Evolutionary conservation across 2,888 invertebrate genomes (phyloP).

Genomic region (Ophion obscuratus): DNA sequence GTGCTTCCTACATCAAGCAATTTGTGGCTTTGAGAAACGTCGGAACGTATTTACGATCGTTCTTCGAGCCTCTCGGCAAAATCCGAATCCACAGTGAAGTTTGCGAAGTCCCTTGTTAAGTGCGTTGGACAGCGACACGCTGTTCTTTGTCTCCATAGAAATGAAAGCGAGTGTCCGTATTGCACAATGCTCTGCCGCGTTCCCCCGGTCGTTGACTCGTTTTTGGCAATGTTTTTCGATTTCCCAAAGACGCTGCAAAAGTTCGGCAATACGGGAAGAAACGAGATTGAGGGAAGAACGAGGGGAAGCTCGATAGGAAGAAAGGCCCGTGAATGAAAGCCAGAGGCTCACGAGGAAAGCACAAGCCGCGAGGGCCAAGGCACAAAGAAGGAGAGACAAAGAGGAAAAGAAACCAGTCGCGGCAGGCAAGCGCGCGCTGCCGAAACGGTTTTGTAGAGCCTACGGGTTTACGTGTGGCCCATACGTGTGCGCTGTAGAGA

Average conservation of each 20-base stretch:
- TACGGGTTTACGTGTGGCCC: constrained; percentile 8
- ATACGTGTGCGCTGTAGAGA: background rate
- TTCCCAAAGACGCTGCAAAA: background rate
- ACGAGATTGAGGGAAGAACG: background rate
- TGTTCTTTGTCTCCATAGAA: background rate
- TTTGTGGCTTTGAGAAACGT: too few species aligned
- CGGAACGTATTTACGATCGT: too few species aligned
- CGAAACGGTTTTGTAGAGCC: constrained; percentile 9
- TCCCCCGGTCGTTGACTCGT: background rate
- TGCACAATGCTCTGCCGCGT: background rate
- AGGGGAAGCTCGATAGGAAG: background rate
- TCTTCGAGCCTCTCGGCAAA: too few species aligned
- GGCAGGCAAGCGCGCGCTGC: constrained; percentile 21
- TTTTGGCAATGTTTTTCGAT: background rate
- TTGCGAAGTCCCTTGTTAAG: too few species aligned
- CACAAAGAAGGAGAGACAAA: background rate
- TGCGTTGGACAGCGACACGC: background rate
- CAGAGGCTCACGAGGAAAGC: background rate
- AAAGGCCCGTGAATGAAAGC: background rate
- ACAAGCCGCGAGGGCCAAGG: background rate
- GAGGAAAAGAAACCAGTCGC: background rate
- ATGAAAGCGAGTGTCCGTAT: too few species aligned
- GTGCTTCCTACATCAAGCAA: too few species aligned
- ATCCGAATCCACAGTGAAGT: too few species aligned
- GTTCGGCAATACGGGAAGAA: background rate